Percentiles rank a stretch among this genome's conserved stretches.
Conservation (phyloP, 30 jellyfish, hydroid and myxozoan genomes). For the Morbakka virulenta region DNA sequence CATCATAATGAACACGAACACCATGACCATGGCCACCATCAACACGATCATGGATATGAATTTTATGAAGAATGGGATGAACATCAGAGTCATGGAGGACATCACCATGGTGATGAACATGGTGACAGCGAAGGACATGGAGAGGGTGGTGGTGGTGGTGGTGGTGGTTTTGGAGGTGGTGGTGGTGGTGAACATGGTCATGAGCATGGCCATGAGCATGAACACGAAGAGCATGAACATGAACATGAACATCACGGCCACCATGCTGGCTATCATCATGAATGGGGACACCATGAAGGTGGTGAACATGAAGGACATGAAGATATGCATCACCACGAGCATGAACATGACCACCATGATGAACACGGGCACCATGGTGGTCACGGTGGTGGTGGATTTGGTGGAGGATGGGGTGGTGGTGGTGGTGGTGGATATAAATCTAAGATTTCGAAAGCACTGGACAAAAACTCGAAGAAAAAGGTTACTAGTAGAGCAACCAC, state of each 20-base stretch:
- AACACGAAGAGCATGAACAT: slow-evolving; percentile 84
- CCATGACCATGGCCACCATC: slow-evolving; percentile 88
- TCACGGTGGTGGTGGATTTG: slow-evolving; percentile 14
- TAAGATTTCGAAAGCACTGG: slow-evolving; percentile 26
- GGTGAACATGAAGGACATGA: slow-evolving; percentile 95
- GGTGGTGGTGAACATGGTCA: slow-evolving; percentile 76
- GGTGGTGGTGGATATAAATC: slow-evolving; percentile 76
- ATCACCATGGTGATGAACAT: slow-evolving; percentile 73
- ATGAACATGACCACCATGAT: slow-evolving; percentile 48
- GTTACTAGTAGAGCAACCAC: not conserved
- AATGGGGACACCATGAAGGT: slow-evolving; percentile 94
- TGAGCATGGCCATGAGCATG: slow-evolving; percentile 58
- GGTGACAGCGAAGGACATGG: slow-evolving; percentile 75
- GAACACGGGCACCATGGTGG: slow-evolving; percentile 45
- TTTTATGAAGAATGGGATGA: slow-evolving; percentile 76
- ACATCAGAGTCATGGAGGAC: slow-evolving; percentile 74
- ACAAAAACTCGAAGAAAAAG: not conserved
- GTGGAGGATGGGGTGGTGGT: slow-evolving; percentile 16
- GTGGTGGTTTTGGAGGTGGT: slow-evolving; percentile 62
- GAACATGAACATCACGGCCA: slow-evolving; percentile 99
- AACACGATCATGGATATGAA: slow-evolving; percentile 72
- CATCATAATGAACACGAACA: slow-evolving; percentile 95
- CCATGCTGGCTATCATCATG: slow-evolving; percentile 97
- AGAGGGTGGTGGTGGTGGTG: slow-evolving; percentile 72
- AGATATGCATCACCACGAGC: slow-evolving; percentile 71